These are phyloP conservation scores for Gnathonemus longibarbis DNA, from an alignment of 2,113 vertebrate species.

Conservation along the genomic window DNA sequence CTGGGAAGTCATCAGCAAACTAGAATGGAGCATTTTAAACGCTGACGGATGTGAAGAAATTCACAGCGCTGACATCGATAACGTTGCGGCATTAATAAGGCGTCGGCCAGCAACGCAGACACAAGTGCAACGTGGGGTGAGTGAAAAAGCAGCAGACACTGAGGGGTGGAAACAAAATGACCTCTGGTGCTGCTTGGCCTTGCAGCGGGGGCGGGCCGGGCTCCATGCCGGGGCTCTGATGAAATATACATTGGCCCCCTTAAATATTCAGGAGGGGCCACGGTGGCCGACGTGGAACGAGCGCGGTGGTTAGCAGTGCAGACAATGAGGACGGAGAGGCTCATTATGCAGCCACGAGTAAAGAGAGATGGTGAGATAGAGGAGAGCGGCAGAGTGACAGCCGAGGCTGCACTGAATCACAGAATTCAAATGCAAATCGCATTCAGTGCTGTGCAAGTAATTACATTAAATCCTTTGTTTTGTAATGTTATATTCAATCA, in stretches of 20 bases:
- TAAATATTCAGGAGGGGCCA: background rate
- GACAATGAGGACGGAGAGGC: background rate
- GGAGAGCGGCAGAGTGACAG: background rate
- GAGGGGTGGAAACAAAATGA: background rate
- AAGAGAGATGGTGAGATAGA: background rate
- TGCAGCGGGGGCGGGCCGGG: background rate
- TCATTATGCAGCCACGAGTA: slow-evolving; percentile 10
- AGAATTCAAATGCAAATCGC: background rate
- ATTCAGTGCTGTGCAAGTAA: background rate
- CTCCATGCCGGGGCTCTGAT: background rate
- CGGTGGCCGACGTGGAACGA: background rate
- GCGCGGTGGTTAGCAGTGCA: background rate
- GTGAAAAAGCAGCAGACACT: background rate
- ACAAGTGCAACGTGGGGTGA: background rate
- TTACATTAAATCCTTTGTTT: slow-evolving; percentile 5
- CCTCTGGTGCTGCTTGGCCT: background rate
- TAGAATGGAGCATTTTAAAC: background rate
- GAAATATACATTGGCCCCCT: background rate
- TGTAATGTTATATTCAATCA: slow-evolving; percentile 11
- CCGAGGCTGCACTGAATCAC: background rate
- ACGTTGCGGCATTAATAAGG: background rate
- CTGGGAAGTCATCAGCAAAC: background rate
- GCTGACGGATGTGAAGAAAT: background rate
- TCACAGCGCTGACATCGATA: background rate
- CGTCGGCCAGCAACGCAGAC: background rate